Conservation (phyloP, 1,140 invertebrate genomes). For the Trichogramma pretiosum region DNA sequence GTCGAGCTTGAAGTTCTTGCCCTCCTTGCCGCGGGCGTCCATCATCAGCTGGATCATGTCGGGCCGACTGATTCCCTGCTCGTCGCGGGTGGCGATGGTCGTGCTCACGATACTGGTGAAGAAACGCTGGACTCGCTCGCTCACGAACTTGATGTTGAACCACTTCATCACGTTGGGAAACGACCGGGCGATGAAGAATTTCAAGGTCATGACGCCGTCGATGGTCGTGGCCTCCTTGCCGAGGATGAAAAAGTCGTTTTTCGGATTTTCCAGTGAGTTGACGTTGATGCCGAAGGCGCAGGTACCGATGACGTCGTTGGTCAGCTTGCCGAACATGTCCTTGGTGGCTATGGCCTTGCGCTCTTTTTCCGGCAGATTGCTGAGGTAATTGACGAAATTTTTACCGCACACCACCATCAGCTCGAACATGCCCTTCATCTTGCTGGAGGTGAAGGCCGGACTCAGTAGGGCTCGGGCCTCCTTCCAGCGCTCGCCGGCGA, state of each 20-base stretch:
- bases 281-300: slow-evolving; percentile 34
- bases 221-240: slow-evolving; percentile 29
- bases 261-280: slow-evolving; percentile 30
- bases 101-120: slow-evolving; percentile 21
- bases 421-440: slow-evolving; percentile 34
- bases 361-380: slow-evolving; percentile 19
- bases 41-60: slow-evolving; percentile 34
- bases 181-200: slow-evolving; percentile 8
- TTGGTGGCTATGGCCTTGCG: slow-evolving; percentile 21
- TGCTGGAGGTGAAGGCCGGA: slow-evolving; percentile 38
- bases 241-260: slow-evolving; percentile 33
- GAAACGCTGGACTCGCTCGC: slow-evolving; percentile 17
- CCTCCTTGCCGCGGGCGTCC: slow-evolving; percentile 22
- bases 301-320: slow-evolving; percentile 38
- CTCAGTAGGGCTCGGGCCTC: slow-evolving; percentile 32
- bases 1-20: slow-evolving; percentile 16
- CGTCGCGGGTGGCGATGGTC: slow-evolving; percentile 19
- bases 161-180: too few relatives aligned
- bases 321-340: slow-evolving; percentile 29
- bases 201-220: slow-evolving; percentile 14
- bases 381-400: slow-evolving; percentile 24
- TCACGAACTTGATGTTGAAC: slow-evolving; percentile 8
- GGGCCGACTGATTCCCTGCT: slow-evolving; percentile 21
- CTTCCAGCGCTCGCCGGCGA: slow-evolving; percentile 34
- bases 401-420: slow-evolving; percentile 27